A percentile compares a stretch with the other conserved stretches of the same genome.
phyloP scores from a whole-genome alignment of 1,140 invertebrate genomes.

The Drosophila chauvacae region DNA sequence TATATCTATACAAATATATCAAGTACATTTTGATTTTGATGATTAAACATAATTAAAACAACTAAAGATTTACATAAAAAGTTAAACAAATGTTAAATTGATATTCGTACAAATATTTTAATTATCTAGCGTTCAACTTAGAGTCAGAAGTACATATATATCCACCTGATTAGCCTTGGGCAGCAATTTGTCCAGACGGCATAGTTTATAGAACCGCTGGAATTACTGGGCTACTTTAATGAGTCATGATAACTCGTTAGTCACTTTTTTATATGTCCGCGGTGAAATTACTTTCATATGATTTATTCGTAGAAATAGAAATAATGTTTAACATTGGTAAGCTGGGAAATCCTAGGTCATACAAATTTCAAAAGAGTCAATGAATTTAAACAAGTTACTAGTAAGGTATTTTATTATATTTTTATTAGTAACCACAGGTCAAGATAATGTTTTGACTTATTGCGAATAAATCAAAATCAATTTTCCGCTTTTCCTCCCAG shows the following conservation, averaged over 20 bases:
- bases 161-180: constrained; percentile 24
- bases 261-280: constrained; percentile 8
- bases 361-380: no score
- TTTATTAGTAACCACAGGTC: neutral
- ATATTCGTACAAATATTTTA: neutral
- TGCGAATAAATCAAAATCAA: neutral
- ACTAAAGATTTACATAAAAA: no score
- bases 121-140: constrained; percentile 15
- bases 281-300: constrained; percentile 23
- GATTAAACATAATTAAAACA: no score
- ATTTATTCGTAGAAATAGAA: constrained; percentile 2
- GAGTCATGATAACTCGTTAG: constrained; percentile 25
- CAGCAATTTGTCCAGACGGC: constrained; percentile 21
- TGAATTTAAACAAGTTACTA: neutral
- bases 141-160: constrained; percentile 1
- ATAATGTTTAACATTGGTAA: neutral
- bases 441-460: neutral
- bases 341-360: neutral
- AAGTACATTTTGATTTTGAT: neutral
- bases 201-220: constrained; percentile 23
- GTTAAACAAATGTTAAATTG: no score
- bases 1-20: neutral
- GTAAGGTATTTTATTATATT: neutral
- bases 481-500: neutral
- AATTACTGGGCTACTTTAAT: constrained; percentile 33